These are phyloP conservation scores for Lates japonicus DNA, from an alignment of 2,797 vertebrate genomes.

Conservation along the genomic window DNA sequence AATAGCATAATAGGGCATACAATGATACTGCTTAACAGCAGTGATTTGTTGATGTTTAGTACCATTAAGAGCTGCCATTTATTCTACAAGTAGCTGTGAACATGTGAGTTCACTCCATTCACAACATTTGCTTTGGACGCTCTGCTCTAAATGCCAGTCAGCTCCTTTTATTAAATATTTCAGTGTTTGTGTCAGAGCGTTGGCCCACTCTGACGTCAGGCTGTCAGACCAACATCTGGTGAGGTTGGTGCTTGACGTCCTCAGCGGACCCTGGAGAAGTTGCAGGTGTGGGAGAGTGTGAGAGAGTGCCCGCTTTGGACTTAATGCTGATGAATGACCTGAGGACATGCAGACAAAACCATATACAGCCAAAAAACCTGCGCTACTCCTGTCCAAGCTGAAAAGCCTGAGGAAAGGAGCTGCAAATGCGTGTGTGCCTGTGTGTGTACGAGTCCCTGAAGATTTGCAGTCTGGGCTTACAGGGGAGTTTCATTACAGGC, in stretches of 20 bases:
- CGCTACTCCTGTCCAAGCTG: slow-evolving; percentile 27
- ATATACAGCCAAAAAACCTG: slow-evolving; percentile 59
- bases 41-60: slow-evolving; percentile 7
- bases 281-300: slow-evolving; percentile 48
- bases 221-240: slow-evolving; percentile 32
- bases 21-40: slow-evolving; percentile 10
- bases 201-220: slow-evolving; percentile 1
- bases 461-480: slow-evolving; percentile 35
- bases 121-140: slow-evolving; percentile 15
- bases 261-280: slow-evolving; percentile 12
- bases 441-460: slow-evolving; percentile 20
- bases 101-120: slow-evolving; percentile 6
- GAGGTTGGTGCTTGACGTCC: slow-evolving; percentile 15
- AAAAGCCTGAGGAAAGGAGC: slow-evolving; percentile 26
- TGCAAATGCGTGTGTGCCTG: not conserved
- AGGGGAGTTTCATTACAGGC: slow-evolving; percentile 18
- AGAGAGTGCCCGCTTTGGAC: slow-evolving; percentile 14
- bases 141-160: slow-evolving; percentile 14
- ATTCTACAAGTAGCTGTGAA: not conserved
- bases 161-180: slow-evolving; percentile 29
- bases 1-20: too few species aligned
- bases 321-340: slow-evolving; percentile 55
- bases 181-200: not conserved
- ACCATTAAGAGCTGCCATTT: slow-evolving; percentile 8
- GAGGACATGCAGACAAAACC: slow-evolving; percentile 53